Percentiles rank a stretch among this genome's conserved stretches.
Evolutionary conservation across 2,797 vertebrate genomes (phyloP).

Genomic region (Rhinogobio ventralis): DNA sequence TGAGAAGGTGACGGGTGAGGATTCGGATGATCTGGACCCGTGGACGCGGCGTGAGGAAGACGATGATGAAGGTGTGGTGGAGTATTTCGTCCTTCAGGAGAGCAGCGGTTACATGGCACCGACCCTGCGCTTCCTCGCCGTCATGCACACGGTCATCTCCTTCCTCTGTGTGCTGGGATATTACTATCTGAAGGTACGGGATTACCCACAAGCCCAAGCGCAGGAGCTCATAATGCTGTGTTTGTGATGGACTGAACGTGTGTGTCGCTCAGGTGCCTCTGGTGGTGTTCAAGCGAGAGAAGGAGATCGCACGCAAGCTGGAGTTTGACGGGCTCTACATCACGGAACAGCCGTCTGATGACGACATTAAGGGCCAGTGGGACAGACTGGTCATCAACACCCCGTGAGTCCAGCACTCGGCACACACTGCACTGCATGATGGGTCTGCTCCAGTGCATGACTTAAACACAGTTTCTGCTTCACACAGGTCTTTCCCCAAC

Average conservation of each 20-base stretch:
- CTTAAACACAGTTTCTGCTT: constrained; percentile 48
- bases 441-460: not conserved
- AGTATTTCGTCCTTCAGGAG: constrained; percentile 97
- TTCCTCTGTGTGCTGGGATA: constrained; percentile 97
- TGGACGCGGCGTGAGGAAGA: constrained; percentile 85
- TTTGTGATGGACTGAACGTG: not conserved
- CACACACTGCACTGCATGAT: not conserved
- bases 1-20: constrained; percentile 92
- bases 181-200: constrained; percentile 89
- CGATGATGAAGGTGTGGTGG: constrained; percentile 88
- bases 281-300: constrained; percentile 98
- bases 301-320: constrained; percentile 96
- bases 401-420: constrained; percentile 82
- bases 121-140: constrained; percentile 87
- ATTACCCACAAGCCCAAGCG: not conserved
- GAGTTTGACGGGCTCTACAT: constrained; percentile 99
- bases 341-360: constrained; percentile 97
- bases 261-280: constrained; percentile 86
- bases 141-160: constrained; percentile 95
- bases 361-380: constrained; percentile 99
- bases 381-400: constrained; percentile 98
- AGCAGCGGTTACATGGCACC: constrained; percentile 99
- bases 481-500: constrained; percentile 92
- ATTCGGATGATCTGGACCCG: constrained; percentile 85
- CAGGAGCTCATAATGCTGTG: not conserved